phyloP scores from a whole-genome alignment of 2,113 vertebrate genomes.

The Macquaria australasica region DNA sequence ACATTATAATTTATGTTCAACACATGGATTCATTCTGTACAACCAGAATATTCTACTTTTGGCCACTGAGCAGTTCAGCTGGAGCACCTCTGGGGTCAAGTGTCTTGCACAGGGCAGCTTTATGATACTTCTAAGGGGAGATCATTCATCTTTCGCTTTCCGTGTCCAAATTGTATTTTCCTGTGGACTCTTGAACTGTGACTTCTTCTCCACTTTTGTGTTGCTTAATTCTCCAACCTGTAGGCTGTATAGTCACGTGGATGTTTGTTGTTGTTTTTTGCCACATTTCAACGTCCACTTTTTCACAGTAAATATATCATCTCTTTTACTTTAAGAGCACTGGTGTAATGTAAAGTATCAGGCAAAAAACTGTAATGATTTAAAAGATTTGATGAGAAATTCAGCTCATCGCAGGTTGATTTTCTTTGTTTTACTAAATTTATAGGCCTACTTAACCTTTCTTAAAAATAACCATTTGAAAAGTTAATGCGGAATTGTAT shows the following conservation, averaged over 20 bases:
- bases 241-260: neutral
- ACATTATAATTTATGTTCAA: neutral
- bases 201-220: neutral
- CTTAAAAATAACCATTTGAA: too few species aligned
- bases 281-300: neutral
- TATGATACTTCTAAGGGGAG: conserved; percentile 8
- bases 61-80: neutral
- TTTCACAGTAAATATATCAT: neutral
- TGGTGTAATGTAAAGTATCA: neutral
- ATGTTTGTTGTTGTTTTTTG: neutral
- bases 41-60: neutral
- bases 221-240: neutral
- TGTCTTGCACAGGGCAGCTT: neutral
- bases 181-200: neutral
- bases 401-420: too few species aligned
- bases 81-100: neutral
- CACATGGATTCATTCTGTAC: neutral
- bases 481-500: too few species aligned
- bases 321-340: neutral
- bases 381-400: neutral
- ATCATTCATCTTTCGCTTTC: neutral
- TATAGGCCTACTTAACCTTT: too few species aligned
- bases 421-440: too few species aligned
- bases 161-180: neutral
- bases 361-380: too few species aligned